phyloP scores from a whole-genome alignment of 2,797 vertebrate species.

The Sphenopsis melanotis region DNA sequence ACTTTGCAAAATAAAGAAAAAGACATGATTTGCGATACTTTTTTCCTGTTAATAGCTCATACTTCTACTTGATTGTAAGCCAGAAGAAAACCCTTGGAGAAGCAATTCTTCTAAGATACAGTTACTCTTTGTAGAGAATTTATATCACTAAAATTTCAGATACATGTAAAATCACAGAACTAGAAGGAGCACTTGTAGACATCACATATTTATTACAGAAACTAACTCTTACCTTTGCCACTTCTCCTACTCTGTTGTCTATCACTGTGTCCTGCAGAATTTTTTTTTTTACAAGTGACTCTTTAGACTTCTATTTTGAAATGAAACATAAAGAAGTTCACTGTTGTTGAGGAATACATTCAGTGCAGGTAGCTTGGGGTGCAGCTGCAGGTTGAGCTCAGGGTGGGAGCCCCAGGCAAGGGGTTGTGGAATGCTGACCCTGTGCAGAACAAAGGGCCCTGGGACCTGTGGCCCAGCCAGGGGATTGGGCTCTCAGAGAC shows the following conservation, averaged over 20 bases:
- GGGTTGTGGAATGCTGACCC: too few relatives aligned
- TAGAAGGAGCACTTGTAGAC: not conserved
- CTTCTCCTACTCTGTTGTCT: not conserved
- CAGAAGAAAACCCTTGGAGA: not conserved
- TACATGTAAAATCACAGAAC: not conserved
- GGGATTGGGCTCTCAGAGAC: rapidly evolving
- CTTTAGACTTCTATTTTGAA: not conserved
- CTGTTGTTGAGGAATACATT: not conserved
- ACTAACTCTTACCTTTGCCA: not conserved
- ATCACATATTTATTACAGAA: not conserved
- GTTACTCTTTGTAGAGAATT: not conserved
- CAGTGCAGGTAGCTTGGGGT: rapidly evolving
- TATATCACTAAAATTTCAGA: not conserved
- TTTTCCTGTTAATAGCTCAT: not conserved
- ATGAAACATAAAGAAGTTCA: not conserved
- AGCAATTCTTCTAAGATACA: not conserved
- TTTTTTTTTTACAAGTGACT: not conserved
- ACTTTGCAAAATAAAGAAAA: not conserved
- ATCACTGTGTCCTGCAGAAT: rapidly evolving
- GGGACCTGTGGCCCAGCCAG: too few relatives aligned
- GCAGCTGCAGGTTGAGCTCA: not conserved
- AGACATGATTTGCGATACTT: not conserved
- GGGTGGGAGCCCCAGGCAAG: not conserved
- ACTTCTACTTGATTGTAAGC: not conserved
- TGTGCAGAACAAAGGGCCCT: not conserved